Conservation (phyloP, 2,888 invertebrate genomes). For the Oscheius myriophilus region DNA sequence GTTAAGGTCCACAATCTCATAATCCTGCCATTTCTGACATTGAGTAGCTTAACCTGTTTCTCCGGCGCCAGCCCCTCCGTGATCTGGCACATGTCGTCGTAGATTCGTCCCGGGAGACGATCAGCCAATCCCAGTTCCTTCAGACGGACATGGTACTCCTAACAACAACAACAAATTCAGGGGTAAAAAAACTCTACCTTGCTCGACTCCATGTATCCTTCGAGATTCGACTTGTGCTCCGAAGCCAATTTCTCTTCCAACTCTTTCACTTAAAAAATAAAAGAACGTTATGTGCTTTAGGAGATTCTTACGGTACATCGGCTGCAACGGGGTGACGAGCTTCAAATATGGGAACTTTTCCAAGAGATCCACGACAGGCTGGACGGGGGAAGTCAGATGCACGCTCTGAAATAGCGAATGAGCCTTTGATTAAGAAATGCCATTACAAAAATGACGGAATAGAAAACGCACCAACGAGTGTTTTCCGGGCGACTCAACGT, state of each 20-base stretch:
- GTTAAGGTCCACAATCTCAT: too few relatives aligned
- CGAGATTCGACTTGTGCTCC: slow-evolving; percentile 32
- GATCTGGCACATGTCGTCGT: slow-evolving; percentile 51
- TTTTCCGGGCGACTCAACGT: background rate
- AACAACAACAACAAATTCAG: background rate
- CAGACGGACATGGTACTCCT: slow-evolving; percentile 37
- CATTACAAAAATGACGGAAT: too few relatives aligned
- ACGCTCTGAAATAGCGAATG: background rate
- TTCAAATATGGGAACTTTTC: slow-evolving; percentile 28
- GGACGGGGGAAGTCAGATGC: background rate
- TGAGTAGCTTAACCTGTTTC: slow-evolving; percentile 53
- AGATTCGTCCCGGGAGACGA: slow-evolving; percentile 47
- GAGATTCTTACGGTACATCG: slow-evolving; percentile 10
- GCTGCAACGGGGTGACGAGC: slow-evolving; percentile 18
- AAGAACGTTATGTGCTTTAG: background rate
- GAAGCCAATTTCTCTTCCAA: slow-evolving; percentile 23
- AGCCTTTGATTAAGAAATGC: too few relatives aligned
- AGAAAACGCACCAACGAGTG: too few relatives aligned
- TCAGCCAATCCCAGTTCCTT: slow-evolving; percentile 51
- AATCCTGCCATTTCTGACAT: too few relatives aligned
- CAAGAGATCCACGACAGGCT: background rate
- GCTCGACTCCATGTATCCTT: slow-evolving; percentile 42
- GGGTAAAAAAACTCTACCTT: background rate
- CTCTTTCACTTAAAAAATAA: slow-evolving; percentile 13
- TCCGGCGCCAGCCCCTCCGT: slow-evolving; percentile 38